Conservation (phyloP, 1,140 invertebrate species). For the Muscidifurax raptorellus region DNA sequence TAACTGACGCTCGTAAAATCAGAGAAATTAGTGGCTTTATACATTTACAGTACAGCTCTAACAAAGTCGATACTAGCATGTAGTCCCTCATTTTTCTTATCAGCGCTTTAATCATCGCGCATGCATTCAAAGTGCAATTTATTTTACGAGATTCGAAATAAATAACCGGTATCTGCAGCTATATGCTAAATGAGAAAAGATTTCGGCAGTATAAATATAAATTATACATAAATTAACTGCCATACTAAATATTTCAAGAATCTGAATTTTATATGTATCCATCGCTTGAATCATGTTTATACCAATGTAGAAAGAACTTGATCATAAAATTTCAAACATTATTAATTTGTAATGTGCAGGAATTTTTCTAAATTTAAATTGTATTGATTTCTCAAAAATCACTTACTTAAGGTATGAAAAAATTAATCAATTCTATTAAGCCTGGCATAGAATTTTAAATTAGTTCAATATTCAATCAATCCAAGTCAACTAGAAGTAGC, state of each 20-base stretch:
- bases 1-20: neutral
- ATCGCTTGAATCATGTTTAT: no score
- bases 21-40: neutral
- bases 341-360: no score
- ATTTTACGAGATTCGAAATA: conserved; percentile 12
- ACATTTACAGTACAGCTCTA: neutral
- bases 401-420: no score
- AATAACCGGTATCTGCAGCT: neutral
- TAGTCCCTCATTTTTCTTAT: neutral
- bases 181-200: neutral
- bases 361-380: no score
- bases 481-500: no score
- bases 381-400: no score
- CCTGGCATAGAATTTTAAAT: no score
- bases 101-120: neutral
- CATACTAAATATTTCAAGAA: neutral
- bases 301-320: no score
- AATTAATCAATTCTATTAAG: no score
- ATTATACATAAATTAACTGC: neutral
- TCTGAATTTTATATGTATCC: no score
- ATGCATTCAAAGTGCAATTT: neutral
- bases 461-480: no score
- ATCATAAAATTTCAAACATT: no score
- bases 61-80: neutral
- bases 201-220: neutral